Evolutionary conservation across 2,797 vertebrate genomes (phyloP).

Genomic region (Lophotriccus pileatus): DNA sequence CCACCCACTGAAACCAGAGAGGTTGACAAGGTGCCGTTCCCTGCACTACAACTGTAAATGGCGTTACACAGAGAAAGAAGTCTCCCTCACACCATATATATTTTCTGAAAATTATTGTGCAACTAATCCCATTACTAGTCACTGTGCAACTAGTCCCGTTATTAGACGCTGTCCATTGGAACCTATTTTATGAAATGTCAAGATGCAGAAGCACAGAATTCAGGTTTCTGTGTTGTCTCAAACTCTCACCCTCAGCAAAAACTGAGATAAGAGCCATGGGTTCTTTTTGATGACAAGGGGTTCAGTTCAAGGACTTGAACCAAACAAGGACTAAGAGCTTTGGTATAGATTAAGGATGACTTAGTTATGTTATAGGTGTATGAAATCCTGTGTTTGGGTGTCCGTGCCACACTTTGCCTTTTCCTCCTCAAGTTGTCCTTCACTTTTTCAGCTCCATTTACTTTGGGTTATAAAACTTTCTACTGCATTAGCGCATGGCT

Average conservation of each 20-base stretch:
- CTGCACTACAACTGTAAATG: neutral
- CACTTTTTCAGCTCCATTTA: neutral
- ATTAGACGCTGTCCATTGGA: neutral
- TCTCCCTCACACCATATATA: neutral
- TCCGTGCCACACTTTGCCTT: neutral
- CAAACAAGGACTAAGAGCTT: neutral
- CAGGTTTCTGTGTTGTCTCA: neutral
- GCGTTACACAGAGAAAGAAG: neutral
- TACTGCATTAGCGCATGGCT: neutral
- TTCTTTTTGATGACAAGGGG: neutral
- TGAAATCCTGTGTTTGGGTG: neutral
- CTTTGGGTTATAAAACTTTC: neutral
- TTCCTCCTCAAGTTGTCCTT: neutral
- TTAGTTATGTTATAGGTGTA: neutral
- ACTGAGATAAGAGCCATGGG: neutral
- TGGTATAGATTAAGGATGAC: neutral
- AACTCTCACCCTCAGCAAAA: neutral
- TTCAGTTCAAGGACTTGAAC: neutral
- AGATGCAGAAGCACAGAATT: neutral
- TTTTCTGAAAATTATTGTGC: neutral
- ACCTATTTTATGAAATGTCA: neutral
- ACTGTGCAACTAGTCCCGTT: rapidly evolving
- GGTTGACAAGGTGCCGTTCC: neutral
- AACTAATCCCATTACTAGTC: rapidly evolving
- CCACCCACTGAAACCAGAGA: neutral